Base-by-base conservation (phyloP, 2,888 invertebrate species). In the Hedychridium roseum region DNA sequence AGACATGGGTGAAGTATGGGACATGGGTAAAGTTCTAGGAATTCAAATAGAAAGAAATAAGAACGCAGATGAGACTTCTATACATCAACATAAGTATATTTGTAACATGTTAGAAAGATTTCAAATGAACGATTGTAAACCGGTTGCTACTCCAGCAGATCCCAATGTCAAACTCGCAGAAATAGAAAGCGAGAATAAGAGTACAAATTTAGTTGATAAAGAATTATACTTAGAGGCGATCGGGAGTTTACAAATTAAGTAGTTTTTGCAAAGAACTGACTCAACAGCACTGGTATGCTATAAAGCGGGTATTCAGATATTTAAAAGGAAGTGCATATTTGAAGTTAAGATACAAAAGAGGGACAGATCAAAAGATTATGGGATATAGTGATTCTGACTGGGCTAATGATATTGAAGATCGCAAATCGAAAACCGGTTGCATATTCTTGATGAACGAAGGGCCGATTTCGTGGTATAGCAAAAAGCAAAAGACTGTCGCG, bases 1-100 rank as follows among this genome's bases (percentile, higher is more conserved):
- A 41, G 58, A 64, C 30, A 39, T 62, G 15, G 57, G 60, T 9
- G 28, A 53, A 32, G 32, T n/a, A n/a, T n/a, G n/a, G n/a, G n/a
- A n/a, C n/a, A n/a, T n/a, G n/a, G n/a, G n/a, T n/a, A n/a, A n/a
- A n/a, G n/a, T n/a, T n/a, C n/a, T n/a, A n/a, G n/a, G n/a, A n/a
- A n/a, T n/a, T n/a, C n/a, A n/a, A n/a, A n/a, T n/a, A n/a, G n/a
- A n/a, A n/a, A n/a, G n/a, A n/a, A n/a, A n/a, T n/a, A n/a, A n/a
- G n/a, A n/a, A n/a, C n/a, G n/a, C n/a, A n/a, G n/a, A n/a, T 15
- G 12, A 44, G 1, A 9, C 26, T 0, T 14, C 5, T 9, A 6
- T 54, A 3, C 11, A 9, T 31, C 52, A 52, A 14, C 11, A 9
- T 18, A 20, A 18, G 2, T 54, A 54, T 30, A 40, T 43, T 9